Base-by-base conservation (phyloP, 1,140 invertebrate genomes). In the Cyclargus thomasi region DNA sequence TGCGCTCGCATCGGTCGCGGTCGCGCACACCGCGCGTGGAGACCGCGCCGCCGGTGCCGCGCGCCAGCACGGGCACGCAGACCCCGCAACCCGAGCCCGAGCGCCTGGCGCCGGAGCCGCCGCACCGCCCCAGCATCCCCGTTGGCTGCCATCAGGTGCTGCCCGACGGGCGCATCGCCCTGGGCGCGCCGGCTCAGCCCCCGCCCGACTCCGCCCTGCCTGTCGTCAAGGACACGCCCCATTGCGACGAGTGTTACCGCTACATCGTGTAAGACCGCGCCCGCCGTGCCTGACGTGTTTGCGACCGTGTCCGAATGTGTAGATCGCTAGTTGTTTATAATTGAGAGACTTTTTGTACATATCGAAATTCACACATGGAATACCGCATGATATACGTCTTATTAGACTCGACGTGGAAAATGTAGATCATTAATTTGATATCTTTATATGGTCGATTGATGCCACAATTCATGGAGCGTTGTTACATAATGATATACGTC, bases 221-320 rank as follows among this genome's bases (percentile, higher is more conserved):
- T 77, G 72, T 85, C 79, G 74, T 86, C 83, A 77, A 81, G 83
- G 92, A 92, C 76, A 91, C 91, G 57, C 93, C 94, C 63, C 91
- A 92, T 84, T 96, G 95, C 92, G 92, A 91, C 82, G 94, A 94
- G 80, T 96, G 95, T 91, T 93, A 94, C 90, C 92, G 93, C 79
- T 92, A 93, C 83, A 95, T 96, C 85, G 94, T 95, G 95, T 96
- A 95, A 96, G 93, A 79, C 76, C 78, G 64, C 77, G 67, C 77
- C 69, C 72, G 73, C 75, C 77, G 81, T 85, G 86, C 82, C 93
- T 87, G 80, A 88, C 84, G 81, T 83, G 86, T 84, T 87, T 90
- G 89, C 90, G 80, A 86, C 86, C 87, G 85, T 87, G 87, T 88
- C 85, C 85, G 83, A 76, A 76, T 85, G 80, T 89, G 78, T 75